phyloP scores from a whole-genome alignment of 2,888 invertebrate genomes.

The Perizoma flavofasciatum region DNA sequence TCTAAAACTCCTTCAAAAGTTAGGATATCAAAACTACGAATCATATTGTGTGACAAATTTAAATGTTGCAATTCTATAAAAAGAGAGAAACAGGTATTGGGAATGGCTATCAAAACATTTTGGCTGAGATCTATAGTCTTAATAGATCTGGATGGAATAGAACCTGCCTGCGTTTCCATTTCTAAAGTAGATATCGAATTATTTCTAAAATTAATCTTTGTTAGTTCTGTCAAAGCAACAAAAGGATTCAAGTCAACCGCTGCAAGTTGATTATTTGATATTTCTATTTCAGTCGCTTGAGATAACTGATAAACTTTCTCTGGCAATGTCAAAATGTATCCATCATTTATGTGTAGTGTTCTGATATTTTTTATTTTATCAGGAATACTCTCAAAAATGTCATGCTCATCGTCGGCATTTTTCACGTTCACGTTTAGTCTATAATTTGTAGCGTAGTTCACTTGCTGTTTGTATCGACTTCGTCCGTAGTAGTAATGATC shows the following conservation, averaged over 20 bases:
- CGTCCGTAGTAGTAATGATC: background rate
- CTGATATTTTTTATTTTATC: conserved; percentile 7
- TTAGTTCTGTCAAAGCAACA: conserved; percentile 3
- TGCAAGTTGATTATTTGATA: conserved; percentile 17
- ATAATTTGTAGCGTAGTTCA: conserved; percentile 10
- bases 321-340: conserved; percentile 9
- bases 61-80: conserved; percentile 21
- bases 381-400: conserved; percentile 15
- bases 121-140: conserved; percentile 19
- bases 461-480: background rate
- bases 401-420: conserved; percentile 13
- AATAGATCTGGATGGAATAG: conserved; percentile 10
- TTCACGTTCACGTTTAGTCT: conserved; percentile 6
- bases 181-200: conserved; percentile 14
- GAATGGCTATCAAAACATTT: conserved; percentile 16
- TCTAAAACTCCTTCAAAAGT: conserved; percentile 27
- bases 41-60: conserved; percentile 27
- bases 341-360: conserved; percentile 13
- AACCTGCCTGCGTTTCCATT: background rate
- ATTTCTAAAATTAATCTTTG: conserved; percentile 11
- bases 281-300: conserved; percentile 5
- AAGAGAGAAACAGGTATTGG: conserved; percentile 18
- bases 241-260: conserved; percentile 15
- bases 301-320: conserved; percentile 11
- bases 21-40: conserved; percentile 23